Evolutionary conservation across 2,113 vertebrate species (phyloP).

Genomic region (Mirounga angustirostris): DNA sequence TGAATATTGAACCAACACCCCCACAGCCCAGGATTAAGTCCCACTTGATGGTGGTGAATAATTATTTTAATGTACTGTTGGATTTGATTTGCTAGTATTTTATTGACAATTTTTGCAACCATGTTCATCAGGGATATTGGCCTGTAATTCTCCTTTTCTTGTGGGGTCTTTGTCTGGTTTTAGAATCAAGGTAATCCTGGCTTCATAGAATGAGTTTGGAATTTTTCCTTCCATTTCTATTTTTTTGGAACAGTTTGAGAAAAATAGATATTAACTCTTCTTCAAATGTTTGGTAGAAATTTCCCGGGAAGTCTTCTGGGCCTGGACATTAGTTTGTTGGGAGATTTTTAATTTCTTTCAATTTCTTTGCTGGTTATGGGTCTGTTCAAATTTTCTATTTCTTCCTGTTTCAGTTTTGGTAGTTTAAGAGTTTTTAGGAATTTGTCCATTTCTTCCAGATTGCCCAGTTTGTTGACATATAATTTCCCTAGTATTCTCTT

Average conservation of each 20-base stretch:
- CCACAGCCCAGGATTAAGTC: background rate
- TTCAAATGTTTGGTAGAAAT: background rate
- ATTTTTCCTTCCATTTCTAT: background rate
- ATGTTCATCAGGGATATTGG: background rate
- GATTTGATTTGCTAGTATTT: background rate
- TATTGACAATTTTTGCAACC: background rate
- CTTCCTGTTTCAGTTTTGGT: background rate
- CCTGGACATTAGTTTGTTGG: background rate
- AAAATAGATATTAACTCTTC: background rate
- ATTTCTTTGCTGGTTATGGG: background rate
- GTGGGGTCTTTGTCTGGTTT: background rate
- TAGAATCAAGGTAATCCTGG: background rate
- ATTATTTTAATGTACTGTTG: background rate
- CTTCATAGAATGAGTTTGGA: background rate
- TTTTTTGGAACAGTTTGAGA: background rate
- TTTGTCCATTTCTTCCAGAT: background rate
- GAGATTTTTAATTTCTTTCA: background rate
- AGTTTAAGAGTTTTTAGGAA: background rate
- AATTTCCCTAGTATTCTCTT: background rate
- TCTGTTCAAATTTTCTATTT: background rate
- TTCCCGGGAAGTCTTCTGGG: background rate
- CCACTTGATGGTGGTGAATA: background rate
- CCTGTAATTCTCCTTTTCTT: background rate
- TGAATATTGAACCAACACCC: background rate
- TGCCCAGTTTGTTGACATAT: background rate